These are phyloP conservation scores for Drosophila rufa DNA, from an alignment of 1,140 invertebrate species.

Conservation along the genomic window DNA sequence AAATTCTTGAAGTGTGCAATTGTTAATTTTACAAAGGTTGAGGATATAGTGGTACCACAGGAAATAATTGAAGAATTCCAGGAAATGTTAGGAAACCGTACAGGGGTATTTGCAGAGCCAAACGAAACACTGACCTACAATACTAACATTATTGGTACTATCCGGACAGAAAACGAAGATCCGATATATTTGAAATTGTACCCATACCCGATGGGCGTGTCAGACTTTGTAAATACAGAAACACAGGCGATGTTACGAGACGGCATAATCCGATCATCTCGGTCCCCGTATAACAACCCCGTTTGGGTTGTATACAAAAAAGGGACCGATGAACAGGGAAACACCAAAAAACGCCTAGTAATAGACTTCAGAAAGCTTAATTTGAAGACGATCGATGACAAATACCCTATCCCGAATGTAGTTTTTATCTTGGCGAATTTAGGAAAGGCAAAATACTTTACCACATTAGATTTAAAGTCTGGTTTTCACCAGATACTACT, in stretches of 20 bases:
- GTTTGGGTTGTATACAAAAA: slow-evolving; percentile 50
- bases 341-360: slow-evolving; percentile 31
- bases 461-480: slow-evolving; percentile 80
- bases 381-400: slow-evolving; percentile 68
- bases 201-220: slow-evolving; percentile 31
- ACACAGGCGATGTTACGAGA: slow-evolving; percentile 25
- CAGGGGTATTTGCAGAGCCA: not conserved
- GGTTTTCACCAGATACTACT: slow-evolving; percentile 86
- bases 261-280: slow-evolving; percentile 26
- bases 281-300: slow-evolving; percentile 41
- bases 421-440: slow-evolving; percentile 76
- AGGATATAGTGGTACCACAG: too few species aligned
- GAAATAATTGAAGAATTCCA: not conserved
- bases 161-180: slow-evolving; percentile 8
- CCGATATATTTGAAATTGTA: slow-evolving; percentile 42
- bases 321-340: slow-evolving; percentile 30
- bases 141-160: slow-evolving; percentile 3
- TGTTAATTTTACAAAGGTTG: too few species aligned
- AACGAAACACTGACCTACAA: not conserved
- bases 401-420: slow-evolving; percentile 86
- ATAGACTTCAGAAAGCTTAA: slow-evolving; percentile 82
- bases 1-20: too few species aligned
- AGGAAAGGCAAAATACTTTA: not conserved
- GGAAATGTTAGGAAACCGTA: not conserved
- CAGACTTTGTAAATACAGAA: slow-evolving; percentile 44